Conservation (phyloP, 2,888 invertebrate genomes). For the Orthonevra nobilis region DNA sequence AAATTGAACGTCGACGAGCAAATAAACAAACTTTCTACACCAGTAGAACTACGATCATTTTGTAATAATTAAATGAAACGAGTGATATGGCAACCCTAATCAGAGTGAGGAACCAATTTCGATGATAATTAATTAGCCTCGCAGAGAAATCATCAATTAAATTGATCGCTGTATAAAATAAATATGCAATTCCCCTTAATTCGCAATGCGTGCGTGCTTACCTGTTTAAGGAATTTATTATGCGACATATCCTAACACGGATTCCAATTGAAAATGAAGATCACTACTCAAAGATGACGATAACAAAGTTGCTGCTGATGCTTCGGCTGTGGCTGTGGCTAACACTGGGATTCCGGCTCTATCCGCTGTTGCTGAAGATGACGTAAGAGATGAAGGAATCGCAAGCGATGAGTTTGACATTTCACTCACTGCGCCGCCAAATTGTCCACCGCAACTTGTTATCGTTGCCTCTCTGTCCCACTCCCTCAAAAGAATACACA, state of each 20-base stretch:
- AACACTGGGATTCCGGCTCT: too few species aligned
- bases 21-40: too few species aligned
- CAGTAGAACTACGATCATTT: too few species aligned
- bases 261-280: conserved; percentile 59
- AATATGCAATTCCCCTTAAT: too few species aligned
- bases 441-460: conserved; percentile 63
- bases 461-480: conserved; percentile 63
- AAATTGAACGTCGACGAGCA: too few species aligned
- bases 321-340: conserved; percentile 12
- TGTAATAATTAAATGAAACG: too few species aligned
- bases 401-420: conserved; percentile 66
- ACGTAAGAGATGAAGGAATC: conserved; percentile 48
- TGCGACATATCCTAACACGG: conserved; percentile 72
- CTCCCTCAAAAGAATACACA: conserved; percentile 35
- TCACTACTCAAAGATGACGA: conserved; percentile 44
- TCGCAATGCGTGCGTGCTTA: too few species aligned
- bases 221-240: conserved; percentile 71
- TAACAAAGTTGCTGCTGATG: conserved; percentile 39
- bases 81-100: too few species aligned
- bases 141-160: too few species aligned
- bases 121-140: too few species aligned
- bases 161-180: too few species aligned
- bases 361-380: conserved; percentile 35
- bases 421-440: conserved; percentile 71
- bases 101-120: too few species aligned